Evolutionary conservation across 2,797 vertebrate species (phyloP).

Genomic region (Lacerta agilis): DNA sequence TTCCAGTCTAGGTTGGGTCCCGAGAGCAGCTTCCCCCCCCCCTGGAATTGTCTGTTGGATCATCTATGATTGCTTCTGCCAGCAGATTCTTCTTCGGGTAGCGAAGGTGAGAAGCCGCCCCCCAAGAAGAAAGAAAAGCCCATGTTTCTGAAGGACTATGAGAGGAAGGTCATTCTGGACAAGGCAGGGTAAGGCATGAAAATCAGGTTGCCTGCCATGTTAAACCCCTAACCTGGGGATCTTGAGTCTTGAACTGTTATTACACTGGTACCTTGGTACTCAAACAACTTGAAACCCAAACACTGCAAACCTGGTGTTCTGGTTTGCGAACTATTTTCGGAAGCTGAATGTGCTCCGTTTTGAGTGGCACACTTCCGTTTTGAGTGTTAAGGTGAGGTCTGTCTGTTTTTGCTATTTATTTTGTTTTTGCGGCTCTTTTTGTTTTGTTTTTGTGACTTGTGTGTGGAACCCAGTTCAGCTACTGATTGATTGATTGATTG

Average conservation of each 20-base stretch:
- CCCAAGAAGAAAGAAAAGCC: slow-evolving; percentile 77
- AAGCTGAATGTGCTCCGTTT: too few species aligned
- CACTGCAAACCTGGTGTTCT: too few species aligned
- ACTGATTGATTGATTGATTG: too few species aligned
- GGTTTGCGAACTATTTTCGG: too few species aligned
- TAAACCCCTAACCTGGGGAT: not conserved
- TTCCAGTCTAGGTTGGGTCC: not conserved
- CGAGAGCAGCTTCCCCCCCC: too few species aligned
- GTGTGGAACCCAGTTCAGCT: too few species aligned
- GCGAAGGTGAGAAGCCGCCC: slow-evolving; percentile 15
- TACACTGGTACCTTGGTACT: not conserved
- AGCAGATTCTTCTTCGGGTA: slow-evolving; percentile 39
- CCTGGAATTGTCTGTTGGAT: not conserved
- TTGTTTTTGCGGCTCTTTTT: too few species aligned
- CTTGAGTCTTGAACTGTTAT: not conserved
- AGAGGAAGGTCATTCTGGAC: slow-evolving; percentile 90
- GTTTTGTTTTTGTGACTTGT: too few species aligned
- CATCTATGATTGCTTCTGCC: not conserved
- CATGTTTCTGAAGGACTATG: slow-evolving; percentile 92
- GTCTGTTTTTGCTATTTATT: too few species aligned
- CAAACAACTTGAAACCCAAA: too few species aligned
- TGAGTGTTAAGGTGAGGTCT: too few species aligned
- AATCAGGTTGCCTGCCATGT: not conserved
- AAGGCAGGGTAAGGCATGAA: slow-evolving; percentile 83
- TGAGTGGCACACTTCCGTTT: too few species aligned